These are phyloP conservation scores for Cyclophora punctaria DNA, from an alignment of 2,888 invertebrate genomes.

Conservation along the genomic window DNA sequence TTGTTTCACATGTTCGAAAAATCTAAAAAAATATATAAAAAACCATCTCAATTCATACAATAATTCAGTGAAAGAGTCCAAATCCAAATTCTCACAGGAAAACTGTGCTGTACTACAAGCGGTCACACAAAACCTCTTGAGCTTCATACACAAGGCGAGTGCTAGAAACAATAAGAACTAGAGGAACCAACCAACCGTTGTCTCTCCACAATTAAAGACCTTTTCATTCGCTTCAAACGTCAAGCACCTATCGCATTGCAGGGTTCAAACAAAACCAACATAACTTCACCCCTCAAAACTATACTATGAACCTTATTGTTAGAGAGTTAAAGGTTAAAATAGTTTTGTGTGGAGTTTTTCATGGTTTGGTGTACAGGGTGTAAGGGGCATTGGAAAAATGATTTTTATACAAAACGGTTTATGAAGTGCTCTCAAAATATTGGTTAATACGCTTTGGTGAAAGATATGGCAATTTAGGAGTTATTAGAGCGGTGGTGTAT, in stretches of 20 bases:
- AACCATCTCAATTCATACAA: no score
- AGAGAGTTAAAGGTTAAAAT: constrained; percentile 20
- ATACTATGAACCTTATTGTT: constrained; percentile 11
- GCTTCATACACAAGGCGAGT: constrained; percentile 32
- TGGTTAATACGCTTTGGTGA: constrained; percentile 35
- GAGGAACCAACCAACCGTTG: constrained; percentile 53
- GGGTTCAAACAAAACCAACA: constrained; percentile 25
- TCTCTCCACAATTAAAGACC: constrained; percentile 49
- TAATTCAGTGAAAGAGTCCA: constrained; percentile 12
- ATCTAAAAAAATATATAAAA: no score
- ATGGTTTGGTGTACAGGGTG: constrained; percentile 32
- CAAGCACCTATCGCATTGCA: constrained; percentile 64
- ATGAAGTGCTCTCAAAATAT: constrained; percentile 49
- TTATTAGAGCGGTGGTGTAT: constrained; percentile 38
- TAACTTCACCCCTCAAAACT: constrained; percentile 5
- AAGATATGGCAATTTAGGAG: constrained; percentile 43
- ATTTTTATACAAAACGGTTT: constrained; percentile 46
- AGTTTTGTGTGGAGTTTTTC: not conserved
- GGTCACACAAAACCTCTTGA: constrained; percentile 29
- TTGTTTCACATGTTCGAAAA: no score
- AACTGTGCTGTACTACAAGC: constrained; percentile 21
- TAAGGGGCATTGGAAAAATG: constrained; percentile 64
- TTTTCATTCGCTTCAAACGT: constrained; percentile 61
- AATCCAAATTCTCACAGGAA: constrained; percentile 65
- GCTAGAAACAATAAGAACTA: constrained; percentile 53